phyloP scores from a whole-genome alignment of 2,888 invertebrate species.

The Pemphredon lugubris region DNA sequence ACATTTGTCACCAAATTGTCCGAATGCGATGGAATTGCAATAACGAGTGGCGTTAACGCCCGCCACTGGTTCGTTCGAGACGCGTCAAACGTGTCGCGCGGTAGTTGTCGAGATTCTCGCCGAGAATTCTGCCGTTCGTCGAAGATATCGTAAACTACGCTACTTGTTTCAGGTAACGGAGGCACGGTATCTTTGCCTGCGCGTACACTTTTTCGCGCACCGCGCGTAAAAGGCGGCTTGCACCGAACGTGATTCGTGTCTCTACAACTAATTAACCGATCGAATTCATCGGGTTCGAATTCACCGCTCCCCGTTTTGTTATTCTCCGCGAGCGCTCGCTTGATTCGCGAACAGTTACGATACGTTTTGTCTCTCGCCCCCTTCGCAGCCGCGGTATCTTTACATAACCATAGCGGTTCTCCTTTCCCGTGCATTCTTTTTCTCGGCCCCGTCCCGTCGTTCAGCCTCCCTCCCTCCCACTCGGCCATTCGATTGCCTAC shows the following conservation, averaged over 20 bases:
- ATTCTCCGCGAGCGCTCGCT: constrained; percentile 1
- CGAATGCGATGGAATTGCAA: background rate
- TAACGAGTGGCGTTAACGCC: too few species aligned
- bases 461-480: too few species aligned
- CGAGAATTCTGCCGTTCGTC: constrained; percentile 2
- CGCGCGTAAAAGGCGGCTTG: too few species aligned
- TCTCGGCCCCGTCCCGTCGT: too few species aligned
- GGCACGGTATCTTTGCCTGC: constrained; percentile 7
- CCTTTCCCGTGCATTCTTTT: background rate
- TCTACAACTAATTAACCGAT: too few species aligned
- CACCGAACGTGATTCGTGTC: too few species aligned
- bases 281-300: too few species aligned
- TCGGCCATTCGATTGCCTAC: too few species aligned
- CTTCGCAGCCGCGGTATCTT: constrained; percentile 9
- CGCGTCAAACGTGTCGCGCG: too few species aligned
- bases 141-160: constrained; percentile 10
- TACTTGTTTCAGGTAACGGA: constrained; percentile 15
- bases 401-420: constrained; percentile 22
- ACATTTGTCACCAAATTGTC: too few species aligned
- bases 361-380: background rate
- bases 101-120: background rate
- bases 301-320: constrained; percentile 1
- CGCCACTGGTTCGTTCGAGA: too few species aligned
- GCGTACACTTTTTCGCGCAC: background rate
- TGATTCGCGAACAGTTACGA: background rate